Percentiles rank a stretch among this genome's conserved stretches.
phyloP scores from a whole-genome alignment of 2,113 vertebrate species.

The Albula goreensis region DNA sequence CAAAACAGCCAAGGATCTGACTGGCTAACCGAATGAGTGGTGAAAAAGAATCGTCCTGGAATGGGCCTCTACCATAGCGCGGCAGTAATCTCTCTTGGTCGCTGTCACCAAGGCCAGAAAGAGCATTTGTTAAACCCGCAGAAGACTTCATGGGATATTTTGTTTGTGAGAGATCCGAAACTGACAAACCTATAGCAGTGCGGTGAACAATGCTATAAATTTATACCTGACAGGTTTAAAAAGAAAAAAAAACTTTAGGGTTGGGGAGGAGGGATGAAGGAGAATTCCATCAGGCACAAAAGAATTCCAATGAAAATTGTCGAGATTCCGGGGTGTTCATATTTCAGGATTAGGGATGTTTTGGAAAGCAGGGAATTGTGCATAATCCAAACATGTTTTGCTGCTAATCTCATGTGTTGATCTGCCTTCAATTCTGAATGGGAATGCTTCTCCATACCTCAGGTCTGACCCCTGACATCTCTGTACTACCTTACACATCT shows the following conservation, averaged over 20 bases:
- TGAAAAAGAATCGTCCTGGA: neutral
- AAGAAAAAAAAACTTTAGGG: neutral
- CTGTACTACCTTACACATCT: no score
- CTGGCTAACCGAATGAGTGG: conserved; percentile 21
- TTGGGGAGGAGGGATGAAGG: neutral
- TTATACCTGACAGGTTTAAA: conserved; percentile 23
- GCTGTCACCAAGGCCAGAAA: conserved; percentile 21
- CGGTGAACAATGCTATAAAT: conserved; percentile 12
- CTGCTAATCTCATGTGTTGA: no score
- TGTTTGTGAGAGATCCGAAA: conserved; percentile 12
- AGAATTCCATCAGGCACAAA: neutral
- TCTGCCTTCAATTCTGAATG: no score
- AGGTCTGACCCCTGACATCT: no score
- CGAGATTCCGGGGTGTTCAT: no score
- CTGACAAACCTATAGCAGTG: neutral
- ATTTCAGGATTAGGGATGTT: no score
- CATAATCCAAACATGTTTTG: no score
- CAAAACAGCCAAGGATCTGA: conserved; percentile 16
- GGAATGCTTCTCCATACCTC: no score
- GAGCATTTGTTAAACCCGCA: conserved; percentile 32
- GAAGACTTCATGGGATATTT: conserved; percentile 18
- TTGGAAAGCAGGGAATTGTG: no score
- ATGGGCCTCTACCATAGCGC: neutral
- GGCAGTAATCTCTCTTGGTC: conserved; percentile 17
- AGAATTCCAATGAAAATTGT: no score